Evolutionary conservation across 2,113 vertebrate genomes (phyloP), one percentile per base, ranked within the genome.

Genomic region (Chinchilla lanigera): DNA sequence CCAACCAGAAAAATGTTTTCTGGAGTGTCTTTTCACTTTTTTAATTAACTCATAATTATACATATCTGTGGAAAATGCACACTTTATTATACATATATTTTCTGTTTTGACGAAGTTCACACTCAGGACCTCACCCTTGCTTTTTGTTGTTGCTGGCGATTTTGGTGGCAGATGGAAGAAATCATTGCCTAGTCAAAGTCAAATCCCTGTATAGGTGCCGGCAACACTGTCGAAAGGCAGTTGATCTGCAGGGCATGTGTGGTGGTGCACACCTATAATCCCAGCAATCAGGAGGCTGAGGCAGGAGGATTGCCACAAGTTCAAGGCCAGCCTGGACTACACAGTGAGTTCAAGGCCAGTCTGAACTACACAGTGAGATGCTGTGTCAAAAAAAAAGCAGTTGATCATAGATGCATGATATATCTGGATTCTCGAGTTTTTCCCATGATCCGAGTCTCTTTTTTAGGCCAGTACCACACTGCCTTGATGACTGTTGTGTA

Each of bases 341-440:
- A 17, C 35, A 38, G 67, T 69, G 67, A 63, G 24, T 58, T 58
- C 56, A 58, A 19, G 56, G 17, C 56, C 17, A 58, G 56, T 19
- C 56, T 58, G 56, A 58, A 58, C 56, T 58, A 19, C 56, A 58
- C 19, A 22, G 19, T 20, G 22, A 17, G 33, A n/a, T 6, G 33
- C 65, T 69, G 35, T 69, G 6, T 69, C 16, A n/a, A 19, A n/a
- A 65, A 65, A 38, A 65, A 61, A 44, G 89, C 63, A 67, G 0
- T 20, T 63, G 60, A n/a, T 58, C 38, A 10, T 24, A n/a, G 19
- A 12, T 3, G 6, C 8, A 4, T 38, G 41, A 38, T 22, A 41
- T 22, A 8, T 60, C 35, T 67, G 24, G 28, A 16, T 26, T 73
- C 82, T 19, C 26, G 1, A 0, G n/a, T 33, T 5, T 7, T 52